Evolutionary conservation across 2,113 vertebrate genomes (phyloP).

Genomic region (Rhizomys pruinosus): DNA sequence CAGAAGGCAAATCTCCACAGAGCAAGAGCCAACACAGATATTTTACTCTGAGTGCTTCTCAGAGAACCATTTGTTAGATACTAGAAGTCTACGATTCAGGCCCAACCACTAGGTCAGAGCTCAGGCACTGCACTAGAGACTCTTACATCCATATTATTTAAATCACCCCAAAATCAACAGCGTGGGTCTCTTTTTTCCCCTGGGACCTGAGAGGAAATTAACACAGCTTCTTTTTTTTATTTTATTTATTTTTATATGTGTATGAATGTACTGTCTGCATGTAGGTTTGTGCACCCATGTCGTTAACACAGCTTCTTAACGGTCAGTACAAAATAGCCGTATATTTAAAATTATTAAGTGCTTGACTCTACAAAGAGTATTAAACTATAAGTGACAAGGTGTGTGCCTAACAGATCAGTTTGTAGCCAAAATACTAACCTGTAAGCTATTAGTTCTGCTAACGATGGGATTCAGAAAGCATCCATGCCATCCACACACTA

Average conservation of each 20-base stretch:
- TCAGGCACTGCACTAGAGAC: neutral
- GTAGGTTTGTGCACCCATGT: too few relatives aligned
- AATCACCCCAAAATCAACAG: neutral
- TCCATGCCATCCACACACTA: neutral
- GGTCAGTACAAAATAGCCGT: neutral
- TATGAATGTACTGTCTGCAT: too few relatives aligned
- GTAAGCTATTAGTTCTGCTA: neutral
- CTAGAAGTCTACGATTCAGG: neutral
- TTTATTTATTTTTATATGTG: too few relatives aligned
- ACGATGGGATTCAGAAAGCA: neutral
- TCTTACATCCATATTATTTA: neutral
- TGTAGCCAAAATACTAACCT: neutral
- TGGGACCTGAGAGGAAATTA: neutral
- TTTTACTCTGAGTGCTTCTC: neutral
- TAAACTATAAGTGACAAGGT: slow-evolving; percentile 13
- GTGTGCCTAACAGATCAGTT: neutral
- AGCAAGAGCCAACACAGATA: neutral
- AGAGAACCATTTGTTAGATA: neutral
- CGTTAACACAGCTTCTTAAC: neutral
- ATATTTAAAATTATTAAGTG: neutral
- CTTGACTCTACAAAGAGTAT: neutral
- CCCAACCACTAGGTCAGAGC: neutral
- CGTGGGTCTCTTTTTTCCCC: neutral
- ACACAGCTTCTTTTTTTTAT: neutral
- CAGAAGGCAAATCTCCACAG: neutral